Evolutionary conservation across 2,888 invertebrate genomes (phyloP).

Genomic region (Perithous albicinctus): DNA sequence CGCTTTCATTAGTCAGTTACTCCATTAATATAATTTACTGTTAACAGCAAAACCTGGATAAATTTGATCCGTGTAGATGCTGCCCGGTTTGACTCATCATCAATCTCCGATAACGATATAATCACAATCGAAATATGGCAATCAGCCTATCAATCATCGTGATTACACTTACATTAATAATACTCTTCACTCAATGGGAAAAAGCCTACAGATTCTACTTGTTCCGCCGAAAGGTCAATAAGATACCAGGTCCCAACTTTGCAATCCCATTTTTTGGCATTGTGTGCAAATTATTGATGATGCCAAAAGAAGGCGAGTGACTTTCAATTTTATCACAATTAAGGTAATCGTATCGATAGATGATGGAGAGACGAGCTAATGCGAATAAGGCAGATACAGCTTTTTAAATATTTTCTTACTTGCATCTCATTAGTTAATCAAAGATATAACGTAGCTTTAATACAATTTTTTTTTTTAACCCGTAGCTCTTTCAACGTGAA

Average conservation of each 20-base stretch:
- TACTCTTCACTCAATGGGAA: conserved; percentile 12
- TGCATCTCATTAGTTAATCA: no score
- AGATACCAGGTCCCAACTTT: conserved; percentile 72
- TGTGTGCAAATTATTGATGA: conserved; percentile 50
- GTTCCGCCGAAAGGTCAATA: conserved; percentile 59
- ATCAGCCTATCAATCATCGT: conserved; percentile 4
- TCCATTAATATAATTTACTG: not conserved
- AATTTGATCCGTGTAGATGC: not conserved
- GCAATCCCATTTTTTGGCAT: conserved; percentile 70
- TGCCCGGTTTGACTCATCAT: not conserved
- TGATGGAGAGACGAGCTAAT: not conserved
- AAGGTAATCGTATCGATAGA: not conserved
- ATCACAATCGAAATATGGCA: conserved; percentile 11
- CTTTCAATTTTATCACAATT: not conserved
- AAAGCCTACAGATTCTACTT: conserved; percentile 59
- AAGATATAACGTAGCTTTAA: no score
- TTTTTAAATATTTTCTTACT: no score
- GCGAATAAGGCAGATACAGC: no score
- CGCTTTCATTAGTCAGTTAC: no score
- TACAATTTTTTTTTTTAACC: no score
- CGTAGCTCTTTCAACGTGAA: no score
- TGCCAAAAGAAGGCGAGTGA: conserved; percentile 70
- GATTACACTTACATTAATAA: not conserved
- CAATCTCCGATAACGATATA: not conserved
- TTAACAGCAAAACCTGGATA: not conserved